Percentiles rank a stretch among this genome's conserved stretches.
These are phyloP conservation scores for Brachionus angularis DNA, from an alignment of 1,140 invertebrate species.

Conservation along the genomic window DNA sequence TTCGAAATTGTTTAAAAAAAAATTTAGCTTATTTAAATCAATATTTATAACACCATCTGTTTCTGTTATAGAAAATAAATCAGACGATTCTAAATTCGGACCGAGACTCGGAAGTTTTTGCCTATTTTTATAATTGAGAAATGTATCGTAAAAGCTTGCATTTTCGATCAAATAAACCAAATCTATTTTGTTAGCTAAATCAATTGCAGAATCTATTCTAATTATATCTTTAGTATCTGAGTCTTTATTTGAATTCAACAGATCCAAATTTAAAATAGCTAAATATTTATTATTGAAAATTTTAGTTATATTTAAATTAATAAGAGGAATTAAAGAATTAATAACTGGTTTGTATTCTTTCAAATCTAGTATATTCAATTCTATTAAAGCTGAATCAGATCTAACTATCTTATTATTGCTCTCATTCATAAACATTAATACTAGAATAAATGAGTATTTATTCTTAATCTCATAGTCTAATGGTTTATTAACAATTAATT, in stretches of 20 bases:
- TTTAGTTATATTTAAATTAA: no score
- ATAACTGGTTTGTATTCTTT: not conserved
- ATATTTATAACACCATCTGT: not conserved
- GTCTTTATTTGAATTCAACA: not conserved
- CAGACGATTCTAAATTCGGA: not conserved
- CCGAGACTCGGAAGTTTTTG: not conserved
- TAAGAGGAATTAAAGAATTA: not conserved
- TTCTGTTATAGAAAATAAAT: not conserved
- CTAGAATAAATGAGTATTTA: constrained; percentile 25
- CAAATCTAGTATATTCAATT: not conserved
- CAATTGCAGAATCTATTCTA: not conserved
- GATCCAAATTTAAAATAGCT: not conserved
- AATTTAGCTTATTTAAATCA: not conserved
- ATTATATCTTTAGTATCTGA: not conserved
- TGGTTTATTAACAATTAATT: not conserved
- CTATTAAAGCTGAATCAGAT: not conserved
- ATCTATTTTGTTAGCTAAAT: not conserved
- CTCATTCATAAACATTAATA: not conserved
- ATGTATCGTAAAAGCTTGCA: not conserved
- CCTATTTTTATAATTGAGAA: constrained; percentile 8
- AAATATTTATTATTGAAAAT: no score
- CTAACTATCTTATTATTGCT: not conserved
- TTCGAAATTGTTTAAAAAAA: not conserved
- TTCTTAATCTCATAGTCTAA: not conserved
- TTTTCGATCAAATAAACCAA: not conserved